Conservation (phyloP, 1,140 invertebrate species). For the Hetaerina americana region DNA sequence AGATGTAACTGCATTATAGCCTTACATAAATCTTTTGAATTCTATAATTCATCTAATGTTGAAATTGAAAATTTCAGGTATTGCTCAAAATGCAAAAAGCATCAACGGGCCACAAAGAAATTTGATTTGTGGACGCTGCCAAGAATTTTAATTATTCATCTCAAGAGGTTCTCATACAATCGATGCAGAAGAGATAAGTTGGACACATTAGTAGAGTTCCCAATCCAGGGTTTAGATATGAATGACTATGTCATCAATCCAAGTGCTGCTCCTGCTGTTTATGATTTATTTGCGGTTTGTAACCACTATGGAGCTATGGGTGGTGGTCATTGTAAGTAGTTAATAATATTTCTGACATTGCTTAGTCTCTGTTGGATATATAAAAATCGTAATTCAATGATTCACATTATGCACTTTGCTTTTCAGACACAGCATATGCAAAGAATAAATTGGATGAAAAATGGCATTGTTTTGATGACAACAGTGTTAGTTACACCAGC, state of each 20-base stretch:
- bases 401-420: constrained; percentile 19
- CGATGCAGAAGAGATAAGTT: constrained; percentile 35
- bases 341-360: neutral
- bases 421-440: constrained; percentile 33
- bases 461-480: constrained; percentile 51
- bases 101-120: constrained; percentile 33
- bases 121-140: constrained; percentile 33
- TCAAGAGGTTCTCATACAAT: constrained; percentile 36
- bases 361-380: too few species aligned
- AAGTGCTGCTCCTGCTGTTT: constrained; percentile 24
- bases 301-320: constrained; percentile 39
- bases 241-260: constrained; percentile 25
- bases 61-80: constrained; percentile 11
- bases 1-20: too few species aligned
- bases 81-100: constrained; percentile 27
- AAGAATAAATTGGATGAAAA: constrained; percentile 32
- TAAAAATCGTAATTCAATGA: neutral
- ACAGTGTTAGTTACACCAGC: constrained; percentile 24
- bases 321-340: constrained; percentile 32
- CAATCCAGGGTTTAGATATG: constrained; percentile 34
- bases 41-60: too few species aligned
- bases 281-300: constrained; percentile 41
- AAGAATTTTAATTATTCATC: constrained; percentile 32
- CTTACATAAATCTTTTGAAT: too few species aligned
- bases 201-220: constrained; percentile 38